These are phyloP conservation scores for Scaptodrosophila latifasciaeformis DNA, from an alignment of 2,888 invertebrate genomes.

Conservation along the genomic window DNA sequence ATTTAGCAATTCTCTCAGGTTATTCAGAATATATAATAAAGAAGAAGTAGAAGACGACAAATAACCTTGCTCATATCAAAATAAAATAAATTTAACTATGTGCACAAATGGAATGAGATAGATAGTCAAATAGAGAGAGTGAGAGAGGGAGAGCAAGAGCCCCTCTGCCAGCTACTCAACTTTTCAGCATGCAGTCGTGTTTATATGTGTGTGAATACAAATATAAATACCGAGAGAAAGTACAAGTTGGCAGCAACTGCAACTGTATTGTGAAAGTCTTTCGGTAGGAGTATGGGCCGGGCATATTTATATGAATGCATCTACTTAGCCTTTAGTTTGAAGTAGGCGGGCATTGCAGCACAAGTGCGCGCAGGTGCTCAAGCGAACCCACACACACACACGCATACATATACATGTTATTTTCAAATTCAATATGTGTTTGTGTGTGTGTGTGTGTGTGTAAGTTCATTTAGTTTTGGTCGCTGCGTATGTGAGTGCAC, in stretches of 20 bases:
- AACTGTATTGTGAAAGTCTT: too few relatives aligned
- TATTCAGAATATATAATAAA: too few relatives aligned
- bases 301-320: constrained; percentile 57
- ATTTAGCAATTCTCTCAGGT: too few relatives aligned
- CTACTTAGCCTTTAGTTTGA: constrained; percentile 66
- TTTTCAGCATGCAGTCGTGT: constrained; percentile 17
- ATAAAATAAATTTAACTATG: constrained; percentile 58
- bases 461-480: constrained; percentile 34
- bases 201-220: neutral
- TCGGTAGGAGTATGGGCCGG: too few relatives aligned
- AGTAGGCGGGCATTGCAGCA: constrained; percentile 33
- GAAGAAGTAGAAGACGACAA: too few relatives aligned
- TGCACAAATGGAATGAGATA: constrained; percentile 28
- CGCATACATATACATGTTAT: too few relatives aligned
- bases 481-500: constrained; percentile 56
- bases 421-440: neutral
- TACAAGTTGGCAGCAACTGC: too few relatives aligned
- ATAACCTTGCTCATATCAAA: constrained; percentile 26
- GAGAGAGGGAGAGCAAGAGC: neutral
- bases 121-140: too few relatives aligned
- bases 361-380: constrained; percentile 51
- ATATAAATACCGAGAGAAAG: constrained; percentile 11
- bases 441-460: constrained; percentile 3
- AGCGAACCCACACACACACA: constrained; percentile 49
- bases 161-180: constrained; percentile 15